These are phyloP conservation scores for Drosophila quinaria DNA, from an alignment of 2,888 invertebrate species.

Conservation along the genomic window DNA sequence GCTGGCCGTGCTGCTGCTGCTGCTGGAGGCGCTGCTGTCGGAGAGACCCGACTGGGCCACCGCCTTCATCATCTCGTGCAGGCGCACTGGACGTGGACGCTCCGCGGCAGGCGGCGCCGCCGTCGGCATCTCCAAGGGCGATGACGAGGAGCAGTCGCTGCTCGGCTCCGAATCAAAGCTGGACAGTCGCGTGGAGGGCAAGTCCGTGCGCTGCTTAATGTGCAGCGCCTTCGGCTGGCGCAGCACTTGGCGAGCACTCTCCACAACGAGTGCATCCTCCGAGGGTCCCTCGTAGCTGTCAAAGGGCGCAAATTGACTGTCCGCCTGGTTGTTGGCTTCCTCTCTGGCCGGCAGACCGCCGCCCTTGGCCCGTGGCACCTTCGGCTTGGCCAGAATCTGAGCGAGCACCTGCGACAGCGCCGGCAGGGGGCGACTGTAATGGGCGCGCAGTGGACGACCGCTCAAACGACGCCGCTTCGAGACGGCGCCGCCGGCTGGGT, in stretches of 20 bases:
- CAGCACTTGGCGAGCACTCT: conserved; percentile 47
- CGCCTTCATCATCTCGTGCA: conserved; percentile 43
- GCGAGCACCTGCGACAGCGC: conserved; percentile 52
- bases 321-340: background rate
- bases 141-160: conserved; percentile 36
- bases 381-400: conserved; percentile 16
- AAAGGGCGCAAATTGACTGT: conserved; percentile 60
- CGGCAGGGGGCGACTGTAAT: conserved; percentile 45
- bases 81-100: conserved; percentile 14
- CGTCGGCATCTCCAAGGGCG: conserved; percentile 23
- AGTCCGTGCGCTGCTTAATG: conserved; percentile 27
- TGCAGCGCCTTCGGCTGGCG: conserved; percentile 38
- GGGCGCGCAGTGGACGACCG: conserved; percentile 23
- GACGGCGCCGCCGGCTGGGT: conserved; percentile 59
- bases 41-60: conserved; percentile 37
- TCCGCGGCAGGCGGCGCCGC: conserved; percentile 19
- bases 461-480: conserved; percentile 40
- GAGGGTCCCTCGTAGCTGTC: conserved; percentile 67
- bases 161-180: conserved; percentile 40
- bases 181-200: conserved; percentile 31
- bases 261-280: conserved; percentile 58
- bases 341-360: conserved; percentile 32
- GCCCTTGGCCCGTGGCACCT: conserved; percentile 51
- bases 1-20: conserved; percentile 47
- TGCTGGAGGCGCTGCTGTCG: conserved; percentile 49